phyloP scores from a whole-genome alignment of 2,797 vertebrate species.

The Carduelis carduelis region DNA sequence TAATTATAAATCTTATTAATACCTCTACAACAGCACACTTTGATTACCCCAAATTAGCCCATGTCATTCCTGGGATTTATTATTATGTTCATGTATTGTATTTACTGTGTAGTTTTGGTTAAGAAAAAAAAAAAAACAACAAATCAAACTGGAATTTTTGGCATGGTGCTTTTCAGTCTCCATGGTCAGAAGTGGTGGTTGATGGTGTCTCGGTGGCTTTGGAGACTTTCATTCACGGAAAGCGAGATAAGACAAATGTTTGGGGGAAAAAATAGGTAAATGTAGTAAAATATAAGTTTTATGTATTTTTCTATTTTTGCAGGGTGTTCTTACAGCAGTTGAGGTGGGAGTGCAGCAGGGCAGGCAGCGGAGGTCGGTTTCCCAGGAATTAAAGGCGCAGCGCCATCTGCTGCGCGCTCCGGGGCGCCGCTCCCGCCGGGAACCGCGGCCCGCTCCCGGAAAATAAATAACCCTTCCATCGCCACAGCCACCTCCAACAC shows the following conservation, averaged over 20 bases:
- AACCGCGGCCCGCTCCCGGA: background rate
- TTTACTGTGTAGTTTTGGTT: background rate
- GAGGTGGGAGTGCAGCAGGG: background rate
- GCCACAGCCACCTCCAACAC: background rate
- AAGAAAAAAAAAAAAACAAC: background rate
- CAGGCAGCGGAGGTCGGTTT: background rate
- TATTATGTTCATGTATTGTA: background rate
- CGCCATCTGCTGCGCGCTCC: background rate
- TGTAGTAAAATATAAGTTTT: background rate
- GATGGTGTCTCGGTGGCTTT: background rate
- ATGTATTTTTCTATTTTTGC: background rate
- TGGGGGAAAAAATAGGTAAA: background rate
- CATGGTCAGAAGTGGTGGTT: background rate
- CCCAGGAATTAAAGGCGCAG: background rate
- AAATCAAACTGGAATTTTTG: background rate
- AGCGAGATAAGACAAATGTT: background rate
- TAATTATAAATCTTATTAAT: slow-evolving; percentile 12
- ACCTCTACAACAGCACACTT: background rate
- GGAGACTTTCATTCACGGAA: background rate
- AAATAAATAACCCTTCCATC: background rate
- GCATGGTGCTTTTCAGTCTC: background rate
- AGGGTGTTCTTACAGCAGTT: background rate
- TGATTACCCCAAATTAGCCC: background rate
- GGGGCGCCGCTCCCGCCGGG: background rate
- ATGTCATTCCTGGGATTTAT: background rate